phyloP scores from a whole-genome alignment of 2,797 vertebrate genomes.

The Etheostoma nigrum region DNA sequence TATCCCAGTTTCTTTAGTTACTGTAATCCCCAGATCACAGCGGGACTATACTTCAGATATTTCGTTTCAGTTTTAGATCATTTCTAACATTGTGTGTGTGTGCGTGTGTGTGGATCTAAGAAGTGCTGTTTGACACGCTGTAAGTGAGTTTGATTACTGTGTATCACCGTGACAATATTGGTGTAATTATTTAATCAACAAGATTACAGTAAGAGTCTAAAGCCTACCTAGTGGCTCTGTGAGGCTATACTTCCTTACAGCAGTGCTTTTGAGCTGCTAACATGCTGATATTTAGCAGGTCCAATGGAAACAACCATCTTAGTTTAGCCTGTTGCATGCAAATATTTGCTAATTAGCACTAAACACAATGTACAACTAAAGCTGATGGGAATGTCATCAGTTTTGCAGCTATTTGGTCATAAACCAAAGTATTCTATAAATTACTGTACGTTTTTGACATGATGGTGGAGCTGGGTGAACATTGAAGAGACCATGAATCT shows the following conservation, averaged over 20 bases:
- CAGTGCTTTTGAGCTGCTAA: background rate
- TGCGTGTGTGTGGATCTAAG: background rate
- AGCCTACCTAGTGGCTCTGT: background rate
- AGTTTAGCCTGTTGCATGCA: too few relatives aligned
- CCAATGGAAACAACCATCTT: background rate
- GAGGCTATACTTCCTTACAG: background rate
- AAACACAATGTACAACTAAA: too few relatives aligned
- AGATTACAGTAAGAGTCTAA: background rate
- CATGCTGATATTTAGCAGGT: background rate
- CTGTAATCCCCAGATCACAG: background rate
- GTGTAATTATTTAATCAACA: background rate
- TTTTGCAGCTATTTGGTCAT: too few relatives aligned
- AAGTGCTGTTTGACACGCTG: background rate
- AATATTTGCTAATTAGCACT: too few relatives aligned
- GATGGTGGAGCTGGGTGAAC: background rate
- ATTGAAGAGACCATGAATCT: background rate
- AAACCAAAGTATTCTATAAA: background rate
- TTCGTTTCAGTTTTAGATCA: background rate
- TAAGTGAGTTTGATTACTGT: background rate
- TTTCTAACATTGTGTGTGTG: background rate
- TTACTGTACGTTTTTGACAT: background rate
- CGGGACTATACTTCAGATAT: background rate
- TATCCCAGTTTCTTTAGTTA: background rate
- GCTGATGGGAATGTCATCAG: too few relatives aligned
- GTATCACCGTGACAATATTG: background rate